These are phyloP conservation scores for Rhynchotus rufescens DNA, from an alignment of 2,797 vertebrate species.

Conservation along the genomic window DNA sequence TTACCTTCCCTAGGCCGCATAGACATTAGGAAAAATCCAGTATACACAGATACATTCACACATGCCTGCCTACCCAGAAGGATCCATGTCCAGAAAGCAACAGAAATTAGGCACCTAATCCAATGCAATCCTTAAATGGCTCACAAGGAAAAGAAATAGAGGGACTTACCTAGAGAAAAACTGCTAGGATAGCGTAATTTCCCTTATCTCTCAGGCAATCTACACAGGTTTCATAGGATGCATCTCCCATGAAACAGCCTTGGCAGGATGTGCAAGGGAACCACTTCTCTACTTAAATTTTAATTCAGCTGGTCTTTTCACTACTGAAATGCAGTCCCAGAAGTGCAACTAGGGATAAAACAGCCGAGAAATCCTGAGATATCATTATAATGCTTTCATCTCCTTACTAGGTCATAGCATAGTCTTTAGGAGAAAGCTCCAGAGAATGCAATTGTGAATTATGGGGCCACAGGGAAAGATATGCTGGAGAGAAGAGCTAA, in stretches of 20 bases:
- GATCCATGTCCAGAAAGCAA: no score
- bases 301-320: neutral
- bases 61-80: neutral
- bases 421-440: neutral
- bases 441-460: neutral
- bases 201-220: neutral
- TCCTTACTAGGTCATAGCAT: neutral
- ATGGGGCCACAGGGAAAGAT: neutral
- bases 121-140: neutral
- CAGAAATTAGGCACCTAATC: neutral
- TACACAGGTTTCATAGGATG: no score
- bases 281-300: neutral
- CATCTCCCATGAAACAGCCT: neutral
- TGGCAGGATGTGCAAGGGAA: neutral
- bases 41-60: neutral
- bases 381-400: neutral
- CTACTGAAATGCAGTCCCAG: neutral
- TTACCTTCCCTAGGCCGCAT: no score
- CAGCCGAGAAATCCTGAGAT: neutral
- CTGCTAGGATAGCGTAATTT: neutral
- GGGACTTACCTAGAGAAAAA: neutral
- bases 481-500: neutral
- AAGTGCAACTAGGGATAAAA: neutral
- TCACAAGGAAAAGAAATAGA: neutral
- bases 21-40: neutral